phyloP scores from a whole-genome alignment of 1,140 invertebrate genomes.

The Nebria ingens region DNA sequence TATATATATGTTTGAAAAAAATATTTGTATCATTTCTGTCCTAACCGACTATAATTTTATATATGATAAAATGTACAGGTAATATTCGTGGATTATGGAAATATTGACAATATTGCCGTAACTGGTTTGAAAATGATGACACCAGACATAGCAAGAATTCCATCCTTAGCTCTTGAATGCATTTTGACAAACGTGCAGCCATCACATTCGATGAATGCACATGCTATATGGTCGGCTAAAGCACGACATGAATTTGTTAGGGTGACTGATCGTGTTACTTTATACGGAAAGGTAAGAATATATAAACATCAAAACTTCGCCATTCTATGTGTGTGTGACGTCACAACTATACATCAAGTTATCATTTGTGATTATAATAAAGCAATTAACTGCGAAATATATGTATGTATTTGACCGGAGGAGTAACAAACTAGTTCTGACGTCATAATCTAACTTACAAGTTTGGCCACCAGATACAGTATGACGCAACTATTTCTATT shows the following conservation, averaged over 20 bases:
- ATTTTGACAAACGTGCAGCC: conserved; percentile 55
- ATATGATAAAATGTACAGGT: conserved; percentile 36
- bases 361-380: no score
- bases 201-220: conserved; percentile 40
- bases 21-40: not conserved
- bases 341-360: no score
- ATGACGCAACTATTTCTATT: no score
- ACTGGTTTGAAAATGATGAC: conserved; percentile 31
- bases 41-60: no score
- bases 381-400: no score
- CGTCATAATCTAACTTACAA: no score
- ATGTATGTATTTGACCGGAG: no score
- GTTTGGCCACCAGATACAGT: no score
- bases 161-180: conserved; percentile 61
- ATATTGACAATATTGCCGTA: conserved; percentile 33
- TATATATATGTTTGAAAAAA: no score
- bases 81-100: conserved; percentile 74
- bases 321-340: conserved; percentile 11
- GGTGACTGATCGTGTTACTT: conserved; percentile 20
- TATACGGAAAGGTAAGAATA: conserved; percentile 36
- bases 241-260: conserved; percentile 31
- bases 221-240: conserved; percentile 47
- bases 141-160: conserved; percentile 17
- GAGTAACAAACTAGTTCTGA: no score
- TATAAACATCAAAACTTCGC: conserved; percentile 11